These are phyloP conservation scores for Theonella swinhoei DNA, from an alignment of 37 sponge, comb jelly and placozoan species.

Conservation along the genomic window DNA sequence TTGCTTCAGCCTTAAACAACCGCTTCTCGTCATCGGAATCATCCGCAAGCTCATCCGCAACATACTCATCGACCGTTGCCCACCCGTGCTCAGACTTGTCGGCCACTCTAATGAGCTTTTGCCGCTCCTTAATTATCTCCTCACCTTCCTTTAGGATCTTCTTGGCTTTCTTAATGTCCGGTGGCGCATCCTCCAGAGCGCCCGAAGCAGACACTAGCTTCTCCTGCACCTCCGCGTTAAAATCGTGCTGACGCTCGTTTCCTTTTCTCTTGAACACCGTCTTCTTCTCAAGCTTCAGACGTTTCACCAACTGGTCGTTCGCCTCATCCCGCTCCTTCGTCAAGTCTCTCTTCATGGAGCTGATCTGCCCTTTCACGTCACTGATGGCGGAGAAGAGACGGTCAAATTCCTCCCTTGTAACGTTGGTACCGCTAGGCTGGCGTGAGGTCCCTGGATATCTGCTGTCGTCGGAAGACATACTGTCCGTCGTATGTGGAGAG, in stretches of 20 bases:
- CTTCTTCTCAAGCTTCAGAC: background rate
- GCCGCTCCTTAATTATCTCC: background rate
- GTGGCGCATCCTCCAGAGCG: background rate
- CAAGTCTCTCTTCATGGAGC: background rate
- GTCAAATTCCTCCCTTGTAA: background rate
- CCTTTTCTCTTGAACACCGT: background rate
- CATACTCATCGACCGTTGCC: conserved; percentile 3
- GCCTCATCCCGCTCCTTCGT: background rate
- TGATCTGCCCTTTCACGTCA: background rate
- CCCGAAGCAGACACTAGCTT: background rate
- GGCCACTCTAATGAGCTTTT: background rate
- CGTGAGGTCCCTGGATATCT: too few species aligned
- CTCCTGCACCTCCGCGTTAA: background rate
- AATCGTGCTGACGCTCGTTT: background rate
- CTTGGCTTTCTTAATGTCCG: background rate
- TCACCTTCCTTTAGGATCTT: conserved; percentile 1
- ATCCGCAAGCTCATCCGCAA: conserved; percentile 3
- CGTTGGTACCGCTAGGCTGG: too few species aligned
- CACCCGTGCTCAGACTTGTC: conserved; percentile 7
- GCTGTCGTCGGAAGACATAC: too few species aligned
- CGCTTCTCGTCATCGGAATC: conserved; percentile 16
- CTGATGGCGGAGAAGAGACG: background rate
- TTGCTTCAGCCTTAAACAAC: background rate
- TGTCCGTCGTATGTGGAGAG: too few species aligned
- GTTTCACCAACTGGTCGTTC: background rate